Evolutionary conservation across 2,113 vertebrate species (phyloP).

Genomic region (Cynocephalus volans): DNA sequence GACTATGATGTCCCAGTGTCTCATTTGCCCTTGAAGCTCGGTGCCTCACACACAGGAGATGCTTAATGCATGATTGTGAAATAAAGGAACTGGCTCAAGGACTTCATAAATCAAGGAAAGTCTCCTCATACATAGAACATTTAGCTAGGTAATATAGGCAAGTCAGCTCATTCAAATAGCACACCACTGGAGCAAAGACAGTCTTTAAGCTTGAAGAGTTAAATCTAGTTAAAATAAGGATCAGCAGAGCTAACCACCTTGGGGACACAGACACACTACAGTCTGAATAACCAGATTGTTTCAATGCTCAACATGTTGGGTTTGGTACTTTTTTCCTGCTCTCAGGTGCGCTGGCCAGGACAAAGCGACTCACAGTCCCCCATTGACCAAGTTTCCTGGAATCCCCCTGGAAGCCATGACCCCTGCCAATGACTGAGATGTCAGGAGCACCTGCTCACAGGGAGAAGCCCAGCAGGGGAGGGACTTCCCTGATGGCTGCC

Average conservation of each 20-base stretch:
- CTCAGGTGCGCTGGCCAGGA: neutral
- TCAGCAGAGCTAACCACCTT: neutral
- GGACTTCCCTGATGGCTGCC: fast-evolving
- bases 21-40: neutral
- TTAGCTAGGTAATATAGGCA: neutral
- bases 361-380: neutral
- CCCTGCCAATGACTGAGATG: neutral
- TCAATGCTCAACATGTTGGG: neutral
- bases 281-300: neutral
- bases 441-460: neutral
- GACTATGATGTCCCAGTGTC: neutral
- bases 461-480: neutral
- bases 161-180: constrained; percentile 24
- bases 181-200: neutral
- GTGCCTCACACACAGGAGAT: neutral
- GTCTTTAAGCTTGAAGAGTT: neutral
- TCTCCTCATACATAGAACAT: neutral
- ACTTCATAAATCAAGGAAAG: constrained; percentile 57
- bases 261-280: fast-evolving
- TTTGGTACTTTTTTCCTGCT: neutral
- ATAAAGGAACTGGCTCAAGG: constrained; percentile 31
- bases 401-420: fast-evolving
- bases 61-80: neutral
- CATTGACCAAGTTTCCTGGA: neutral
- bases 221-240: neutral